A percentile compares a stretch with the other conserved stretches of the same genome.
Conservation (phyloP, 2,888 invertebrate genomes). For the Oeneis ivallda region DNA sequence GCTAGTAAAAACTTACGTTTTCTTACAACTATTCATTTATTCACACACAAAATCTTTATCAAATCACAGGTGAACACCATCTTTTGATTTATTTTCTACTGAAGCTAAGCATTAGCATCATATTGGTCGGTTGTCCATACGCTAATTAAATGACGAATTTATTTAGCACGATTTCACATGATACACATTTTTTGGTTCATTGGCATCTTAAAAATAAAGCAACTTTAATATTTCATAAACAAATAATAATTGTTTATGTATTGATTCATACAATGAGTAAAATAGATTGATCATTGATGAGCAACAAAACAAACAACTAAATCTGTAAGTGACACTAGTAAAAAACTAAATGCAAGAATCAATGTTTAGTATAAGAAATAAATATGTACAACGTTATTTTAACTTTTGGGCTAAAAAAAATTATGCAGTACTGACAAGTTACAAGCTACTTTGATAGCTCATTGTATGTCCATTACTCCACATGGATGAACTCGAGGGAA, state of each 20-base stretch:
- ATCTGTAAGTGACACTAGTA: no score
- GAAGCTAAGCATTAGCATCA: conserved; percentile 38
- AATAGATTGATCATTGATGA: no score
- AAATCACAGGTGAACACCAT: conserved; percentile 41
- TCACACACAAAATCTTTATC: conserved; percentile 17
- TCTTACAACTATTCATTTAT: conserved; percentile 3
- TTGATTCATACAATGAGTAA: no score
- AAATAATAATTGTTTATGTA: no score
- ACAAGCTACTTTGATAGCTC: no score
- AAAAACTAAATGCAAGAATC: no score
- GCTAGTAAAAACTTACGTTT: neutral
- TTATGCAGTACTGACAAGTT: no score
- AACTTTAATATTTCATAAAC: neutral
- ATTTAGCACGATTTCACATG: conserved; percentile 60
- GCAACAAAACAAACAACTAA: no score
- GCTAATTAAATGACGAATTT: conserved; percentile 66
- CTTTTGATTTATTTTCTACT: conserved; percentile 38
- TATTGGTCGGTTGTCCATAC: conserved; percentile 43
- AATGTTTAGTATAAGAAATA: no score
- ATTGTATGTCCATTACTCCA: no score
- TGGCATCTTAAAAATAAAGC: neutral
- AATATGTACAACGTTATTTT: neutral
- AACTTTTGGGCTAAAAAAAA: no score
- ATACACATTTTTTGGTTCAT: conserved; percentile 50
- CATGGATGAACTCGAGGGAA: no score